Conservation (phyloP, 1,140 invertebrate species). For the Vanessa atalanta region DNA sequence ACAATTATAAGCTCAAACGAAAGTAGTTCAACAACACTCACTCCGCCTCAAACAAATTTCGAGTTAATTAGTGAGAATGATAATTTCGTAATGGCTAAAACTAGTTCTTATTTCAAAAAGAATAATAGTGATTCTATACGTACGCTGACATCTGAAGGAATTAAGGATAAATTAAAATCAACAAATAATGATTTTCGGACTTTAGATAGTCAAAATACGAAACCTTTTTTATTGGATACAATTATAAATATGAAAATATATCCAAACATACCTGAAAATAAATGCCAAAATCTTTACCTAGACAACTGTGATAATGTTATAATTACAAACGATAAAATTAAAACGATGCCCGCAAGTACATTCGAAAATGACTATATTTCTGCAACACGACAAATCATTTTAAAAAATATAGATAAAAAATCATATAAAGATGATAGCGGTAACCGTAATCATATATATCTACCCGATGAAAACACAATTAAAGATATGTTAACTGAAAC, state of each 20-base stretch:
- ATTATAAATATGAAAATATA: conserved; percentile 28
- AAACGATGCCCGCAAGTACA: conserved; percentile 31
- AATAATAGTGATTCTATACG: conserved; percentile 32
- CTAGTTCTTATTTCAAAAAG: conserved; percentile 46
- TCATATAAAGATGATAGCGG: conserved; percentile 17
- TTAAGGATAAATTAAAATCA: conserved; percentile 14
- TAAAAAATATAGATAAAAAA: conserved; percentile 50
- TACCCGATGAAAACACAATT: conserved; percentile 51
- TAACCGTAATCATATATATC: conserved; percentile 37
- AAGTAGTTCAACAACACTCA: conserved; percentile 11
- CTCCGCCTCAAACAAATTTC: background rate
- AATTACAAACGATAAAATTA: conserved; percentile 42
- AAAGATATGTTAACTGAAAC: conserved; percentile 43
- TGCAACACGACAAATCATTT: conserved; percentile 21
- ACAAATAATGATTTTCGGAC: conserved; percentile 4
- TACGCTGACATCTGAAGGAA: conserved; percentile 30
- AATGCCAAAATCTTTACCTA: background rate
- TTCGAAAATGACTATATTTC: conserved; percentile 26
- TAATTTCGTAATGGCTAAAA: conserved; percentile 43
- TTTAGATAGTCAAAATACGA: conserved; percentile 5
- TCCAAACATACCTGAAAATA: conserved; percentile 7
- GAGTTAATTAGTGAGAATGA: conserved; percentile 30
- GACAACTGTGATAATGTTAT: conserved; percentile 42
- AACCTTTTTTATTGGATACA: conserved; percentile 26
- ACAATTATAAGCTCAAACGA: background rate